Evolutionary conservation across 1,140 invertebrate species (phyloP).

Genomic region (Tachypleus tridentatus): DNA sequence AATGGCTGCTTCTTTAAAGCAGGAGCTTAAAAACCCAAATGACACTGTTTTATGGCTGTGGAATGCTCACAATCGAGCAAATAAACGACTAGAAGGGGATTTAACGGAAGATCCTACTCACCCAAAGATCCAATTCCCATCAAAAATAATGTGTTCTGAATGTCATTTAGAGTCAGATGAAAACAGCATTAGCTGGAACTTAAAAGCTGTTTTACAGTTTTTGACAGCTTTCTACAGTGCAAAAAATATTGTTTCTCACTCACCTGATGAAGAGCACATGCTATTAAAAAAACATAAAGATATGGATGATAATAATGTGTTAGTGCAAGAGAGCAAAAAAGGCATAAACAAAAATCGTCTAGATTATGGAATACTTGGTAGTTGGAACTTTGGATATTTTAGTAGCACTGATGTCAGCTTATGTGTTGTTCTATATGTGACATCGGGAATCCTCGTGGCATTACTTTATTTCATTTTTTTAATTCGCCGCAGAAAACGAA

Average conservation of each 20-base stretch:
- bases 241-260: constrained; percentile 34
- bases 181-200: constrained; percentile 48
- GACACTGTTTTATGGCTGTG: constrained; percentile 86
- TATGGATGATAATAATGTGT: not conserved
- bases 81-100: constrained; percentile 70
- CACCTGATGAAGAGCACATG: constrained; percentile 7
- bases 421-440: constrained; percentile 56
- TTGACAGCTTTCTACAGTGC: constrained; percentile 57
- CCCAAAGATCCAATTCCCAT: constrained; percentile 86
- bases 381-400: constrained; percentile 24
- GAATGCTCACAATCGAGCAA: constrained; percentile 88
- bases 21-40: constrained; percentile 50
- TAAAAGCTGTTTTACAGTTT: constrained; percentile 55
- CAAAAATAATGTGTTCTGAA: constrained; percentile 47
- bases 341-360: too few relatives aligned
- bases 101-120: constrained; percentile 76
- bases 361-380: constrained; percentile 3
- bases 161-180: constrained; percentile 42
- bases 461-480: constrained; percentile 49
- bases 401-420: constrained; percentile 52
- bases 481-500: constrained; percentile 15
- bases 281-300: not conserved
- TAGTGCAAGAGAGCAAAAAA: too few relatives aligned
- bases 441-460: constrained; percentile 53
- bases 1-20: constrained; percentile 55